Percentiles rank a stretch among this genome's conserved stretches.
These are phyloP conservation scores for Eristalinus sepulchralis DNA, from an alignment of 2,888 invertebrate species.

Conservation along the genomic window DNA sequence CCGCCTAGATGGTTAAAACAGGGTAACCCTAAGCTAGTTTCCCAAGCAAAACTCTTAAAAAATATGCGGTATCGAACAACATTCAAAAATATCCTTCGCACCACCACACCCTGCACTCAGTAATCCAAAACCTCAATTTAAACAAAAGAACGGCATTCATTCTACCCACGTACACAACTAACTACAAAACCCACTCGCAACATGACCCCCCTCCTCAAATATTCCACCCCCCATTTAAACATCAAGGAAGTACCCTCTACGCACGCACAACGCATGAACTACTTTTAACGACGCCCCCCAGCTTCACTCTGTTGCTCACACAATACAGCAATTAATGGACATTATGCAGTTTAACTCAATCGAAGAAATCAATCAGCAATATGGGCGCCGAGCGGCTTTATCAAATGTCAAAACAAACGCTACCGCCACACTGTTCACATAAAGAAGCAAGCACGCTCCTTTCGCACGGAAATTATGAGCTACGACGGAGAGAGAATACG, in stretches of 20 bases:
- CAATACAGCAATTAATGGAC: not conserved
- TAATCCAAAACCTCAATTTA: not conserved
- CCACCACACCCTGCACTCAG: not conserved
- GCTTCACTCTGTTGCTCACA: too few species aligned
- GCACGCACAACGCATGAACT: not conserved
- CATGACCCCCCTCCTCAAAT: not conserved
- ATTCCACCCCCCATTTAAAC: not conserved
- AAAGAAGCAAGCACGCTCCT: not conserved
- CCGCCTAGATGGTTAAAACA: too few species aligned
- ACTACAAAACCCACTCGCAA: not conserved
- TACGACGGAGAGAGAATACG: not conserved
- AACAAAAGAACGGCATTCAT: too few species aligned
- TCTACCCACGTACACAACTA: too few species aligned
- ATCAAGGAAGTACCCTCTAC: not conserved
- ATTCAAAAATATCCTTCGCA: not conserved
- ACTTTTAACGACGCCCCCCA: not conserved
- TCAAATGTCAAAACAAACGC: not conserved
- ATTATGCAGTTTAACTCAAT: not conserved
- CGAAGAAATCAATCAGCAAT: not conserved
- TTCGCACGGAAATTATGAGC: not conserved
- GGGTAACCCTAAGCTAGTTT: too few species aligned
- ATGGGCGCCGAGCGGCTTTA: not conserved
- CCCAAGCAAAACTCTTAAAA: not conserved
- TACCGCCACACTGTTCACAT: not conserved
- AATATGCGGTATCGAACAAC: too few species aligned